Evolutionary conservation across 2,888 invertebrate species (phyloP).

Genomic region (Pheosia gnoma): DNA sequence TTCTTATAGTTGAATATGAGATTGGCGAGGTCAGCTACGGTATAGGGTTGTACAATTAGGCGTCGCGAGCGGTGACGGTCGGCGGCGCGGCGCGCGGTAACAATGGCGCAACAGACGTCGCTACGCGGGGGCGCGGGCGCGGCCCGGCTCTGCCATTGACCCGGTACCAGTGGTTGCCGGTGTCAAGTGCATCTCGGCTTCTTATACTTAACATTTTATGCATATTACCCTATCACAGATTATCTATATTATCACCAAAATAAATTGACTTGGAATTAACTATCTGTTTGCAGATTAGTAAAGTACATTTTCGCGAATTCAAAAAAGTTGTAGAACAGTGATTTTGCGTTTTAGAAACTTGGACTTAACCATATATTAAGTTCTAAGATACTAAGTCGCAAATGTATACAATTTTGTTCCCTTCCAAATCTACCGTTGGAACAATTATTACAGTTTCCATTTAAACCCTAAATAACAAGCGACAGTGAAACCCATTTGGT

Average conservation of each 20-base stretch:
- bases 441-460: too few species aligned
- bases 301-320: too few species aligned
- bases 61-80: constrained; percentile 9
- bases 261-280: neutral
- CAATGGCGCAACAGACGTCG: constrained; percentile 50
- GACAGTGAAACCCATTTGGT: too few species aligned
- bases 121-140: constrained; percentile 9
- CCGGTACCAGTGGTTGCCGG: constrained; percentile 5
- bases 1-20: constrained; percentile 42
- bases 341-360: too few species aligned
- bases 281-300: too few species aligned
- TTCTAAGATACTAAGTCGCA: too few species aligned
- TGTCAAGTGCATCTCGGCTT: constrained; percentile 9
- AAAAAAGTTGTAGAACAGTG: too few species aligned
- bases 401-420: too few species aligned
- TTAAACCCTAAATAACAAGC: too few species aligned
- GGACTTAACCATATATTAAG: too few species aligned
- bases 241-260: neutral
- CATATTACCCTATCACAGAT: constrained; percentile 27
- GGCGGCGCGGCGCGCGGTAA: constrained; percentile 33
- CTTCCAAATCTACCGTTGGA: too few species aligned
- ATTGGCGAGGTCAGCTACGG: constrained; percentile 63
- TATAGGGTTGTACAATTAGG: constrained; percentile 50
- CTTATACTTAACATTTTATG: neutral
- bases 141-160: constrained; percentile 11